Percentiles rank a stretch among this genome's conserved stretches.
phyloP scores from a whole-genome alignment of 2,113 vertebrate genomes.

The Sinocyclocheilus anshuiensis region DNA sequence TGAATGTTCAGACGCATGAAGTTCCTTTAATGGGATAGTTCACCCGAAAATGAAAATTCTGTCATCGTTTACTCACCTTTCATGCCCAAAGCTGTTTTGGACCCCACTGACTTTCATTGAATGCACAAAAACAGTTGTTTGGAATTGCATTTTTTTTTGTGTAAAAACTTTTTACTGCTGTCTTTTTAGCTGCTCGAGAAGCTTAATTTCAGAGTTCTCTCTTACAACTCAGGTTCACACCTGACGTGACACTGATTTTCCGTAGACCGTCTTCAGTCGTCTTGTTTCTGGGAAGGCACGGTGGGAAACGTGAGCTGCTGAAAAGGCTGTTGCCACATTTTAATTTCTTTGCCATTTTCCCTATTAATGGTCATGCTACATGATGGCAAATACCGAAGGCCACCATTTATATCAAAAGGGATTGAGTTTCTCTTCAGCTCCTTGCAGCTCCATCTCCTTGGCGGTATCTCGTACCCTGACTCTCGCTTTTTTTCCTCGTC shows the following conservation, averaged over 20 bases:
- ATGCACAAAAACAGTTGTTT: not conserved
- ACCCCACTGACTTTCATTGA: not conserved
- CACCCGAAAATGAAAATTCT: not conserved
- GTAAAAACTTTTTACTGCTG: not conserved
- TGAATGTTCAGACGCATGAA: conserved; percentile 68
- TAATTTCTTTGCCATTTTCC: conserved; percentile 48
- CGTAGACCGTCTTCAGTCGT: conserved; percentile 3
- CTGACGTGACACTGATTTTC: conserved; percentile 21
- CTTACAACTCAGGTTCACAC: not conserved
- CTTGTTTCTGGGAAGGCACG: conserved; percentile 35
- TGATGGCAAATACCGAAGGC: conserved; percentile 25
- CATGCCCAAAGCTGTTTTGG: not conserved
- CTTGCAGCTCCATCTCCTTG: conserved; percentile 8
- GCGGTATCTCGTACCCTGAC: conserved; percentile 34
- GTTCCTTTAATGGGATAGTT: too few species aligned
- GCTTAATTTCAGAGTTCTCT: conserved; percentile 29
- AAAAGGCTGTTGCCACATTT: conserved; percentile 65
- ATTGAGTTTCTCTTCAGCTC: conserved; percentile 48
- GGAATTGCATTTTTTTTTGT: not conserved
- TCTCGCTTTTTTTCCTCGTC: conserved; percentile 49
- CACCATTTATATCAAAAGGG: conserved; percentile 20
- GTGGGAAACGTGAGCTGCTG: conserved; percentile 50
- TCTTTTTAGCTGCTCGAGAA: conserved; percentile 73
- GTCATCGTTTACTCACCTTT: not conserved
- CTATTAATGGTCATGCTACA: conserved; percentile 15